These are phyloP conservation scores for Elymnias hypermnestra DNA, from an alignment of 1,140 invertebrate species.

Conservation along the genomic window DNA sequence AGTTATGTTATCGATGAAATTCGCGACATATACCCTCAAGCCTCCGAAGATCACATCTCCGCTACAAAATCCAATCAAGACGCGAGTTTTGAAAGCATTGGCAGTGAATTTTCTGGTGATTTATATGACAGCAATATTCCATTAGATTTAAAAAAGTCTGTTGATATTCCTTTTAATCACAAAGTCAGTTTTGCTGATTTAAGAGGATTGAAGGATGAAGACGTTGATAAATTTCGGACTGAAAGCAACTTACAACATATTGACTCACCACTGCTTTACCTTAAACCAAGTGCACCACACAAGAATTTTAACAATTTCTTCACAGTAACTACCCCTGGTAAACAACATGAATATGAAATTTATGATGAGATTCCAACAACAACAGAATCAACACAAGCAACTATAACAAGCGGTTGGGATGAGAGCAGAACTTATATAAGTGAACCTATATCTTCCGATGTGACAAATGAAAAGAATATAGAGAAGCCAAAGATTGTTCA, in stretches of 20 bases:
- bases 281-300: constrained; percentile 69
- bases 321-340: constrained; percentile 35
- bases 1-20: constrained; percentile 47
- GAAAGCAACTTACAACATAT: constrained; percentile 67
- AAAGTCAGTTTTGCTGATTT: constrained; percentile 55
- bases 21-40: constrained; percentile 58
- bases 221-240: constrained; percentile 59
- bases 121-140: constrained; percentile 44
- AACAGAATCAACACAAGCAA: constrained; percentile 24
- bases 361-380: constrained; percentile 58
- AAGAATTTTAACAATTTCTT: constrained; percentile 63
- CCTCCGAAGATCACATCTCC: constrained; percentile 65
- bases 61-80: constrained; percentile 54
- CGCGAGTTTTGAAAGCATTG: constrained; percentile 62
- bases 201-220: constrained; percentile 58
- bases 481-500: constrained; percentile 79
- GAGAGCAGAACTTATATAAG: constrained; percentile 43
- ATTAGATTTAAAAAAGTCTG: constrained; percentile 32
- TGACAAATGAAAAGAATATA: constrained; percentile 33
- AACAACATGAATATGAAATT: constrained; percentile 56
- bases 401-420: constrained; percentile 34
- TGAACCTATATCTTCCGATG: constrained; percentile 36
- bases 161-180: constrained; percentile 38
- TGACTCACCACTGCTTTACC: constrained; percentile 71
- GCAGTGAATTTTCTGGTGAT: constrained; percentile 45